These are phyloP conservation scores for Clarias laeviceps DNA, from an alignment of 2,797 vertebrate genomes.

Conservation along the genomic window DNA sequence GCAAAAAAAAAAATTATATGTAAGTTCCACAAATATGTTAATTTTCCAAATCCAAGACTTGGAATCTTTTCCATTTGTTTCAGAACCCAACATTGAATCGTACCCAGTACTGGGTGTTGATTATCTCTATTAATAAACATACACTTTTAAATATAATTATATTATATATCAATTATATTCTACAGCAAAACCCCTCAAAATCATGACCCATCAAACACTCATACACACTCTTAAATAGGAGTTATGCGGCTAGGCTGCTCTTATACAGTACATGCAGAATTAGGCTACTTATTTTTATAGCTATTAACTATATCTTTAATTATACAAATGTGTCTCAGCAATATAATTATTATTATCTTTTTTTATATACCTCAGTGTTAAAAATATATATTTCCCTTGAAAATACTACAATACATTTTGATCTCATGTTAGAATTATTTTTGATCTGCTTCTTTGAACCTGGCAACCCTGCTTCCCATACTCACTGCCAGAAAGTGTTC, in stretches of 20 bases:
- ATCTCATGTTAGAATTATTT: not conserved
- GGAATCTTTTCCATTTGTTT: not conserved
- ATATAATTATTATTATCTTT: not conserved
- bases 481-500: slow-evolving; percentile 49
- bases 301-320: not conserved
- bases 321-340: not conserved
- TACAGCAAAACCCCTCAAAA: not conserved
- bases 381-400: not conserved
- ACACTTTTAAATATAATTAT: not conserved
- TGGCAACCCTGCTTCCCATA: slow-evolving; percentile 5
- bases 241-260: not conserved
- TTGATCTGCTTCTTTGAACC: not conserved
- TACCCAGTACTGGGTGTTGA: not conserved
- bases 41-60: not conserved
- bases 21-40: not conserved
- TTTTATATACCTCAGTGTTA: not conserved
- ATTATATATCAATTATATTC: not conserved
- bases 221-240: not conserved
- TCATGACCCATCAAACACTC: not conserved
- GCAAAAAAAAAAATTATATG: not conserved
- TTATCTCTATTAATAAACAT: not conserved
- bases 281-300: not conserved
- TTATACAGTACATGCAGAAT: not conserved
- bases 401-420: not conserved
- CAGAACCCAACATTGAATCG: not conserved